Evolutionary conservation across 2,888 invertebrate species (phyloP).

Genomic region (Anthoptus insignis): DNA sequence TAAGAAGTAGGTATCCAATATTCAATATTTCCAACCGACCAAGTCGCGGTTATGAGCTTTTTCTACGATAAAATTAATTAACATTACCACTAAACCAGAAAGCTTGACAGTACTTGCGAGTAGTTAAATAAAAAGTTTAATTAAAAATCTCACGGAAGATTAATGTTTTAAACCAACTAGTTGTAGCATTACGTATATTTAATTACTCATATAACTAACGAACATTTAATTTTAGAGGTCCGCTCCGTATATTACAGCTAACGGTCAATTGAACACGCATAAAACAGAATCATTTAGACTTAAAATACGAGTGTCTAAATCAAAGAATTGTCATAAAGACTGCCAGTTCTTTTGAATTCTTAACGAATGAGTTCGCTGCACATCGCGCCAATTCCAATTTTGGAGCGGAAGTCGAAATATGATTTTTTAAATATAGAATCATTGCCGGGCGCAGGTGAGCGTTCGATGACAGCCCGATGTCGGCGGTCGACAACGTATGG

Average conservation of each 20-base stretch:
- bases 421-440: constrained; percentile 84
- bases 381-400: constrained; percentile 81
- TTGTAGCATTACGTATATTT: not conserved
- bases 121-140: not conserved
- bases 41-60: too few species aligned
- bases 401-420: constrained; percentile 84
- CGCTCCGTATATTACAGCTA: not conserved
- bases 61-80: too few species aligned
- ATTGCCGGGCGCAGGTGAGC: constrained; percentile 79
- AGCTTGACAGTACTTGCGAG: too few species aligned
- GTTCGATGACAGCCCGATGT: constrained; percentile 69
- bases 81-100: too few species aligned
- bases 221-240: not conserved
- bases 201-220: not conserved
- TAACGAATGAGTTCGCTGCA: constrained; percentile 57
- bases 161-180: not conserved
- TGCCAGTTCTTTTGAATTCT: constrained; percentile 43
- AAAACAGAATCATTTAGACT: not conserved
- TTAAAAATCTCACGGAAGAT: not conserved
- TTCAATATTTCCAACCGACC: too few species aligned
- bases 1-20: too few species aligned
- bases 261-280: constrained; percentile 4
- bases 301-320: not conserved
- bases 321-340: constrained; percentile 18
- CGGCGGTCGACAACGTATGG: constrained; percentile 56